phyloP scores from a whole-genome alignment of 2,888 invertebrate species.

The Coelogynopora nodosa region DNA sequence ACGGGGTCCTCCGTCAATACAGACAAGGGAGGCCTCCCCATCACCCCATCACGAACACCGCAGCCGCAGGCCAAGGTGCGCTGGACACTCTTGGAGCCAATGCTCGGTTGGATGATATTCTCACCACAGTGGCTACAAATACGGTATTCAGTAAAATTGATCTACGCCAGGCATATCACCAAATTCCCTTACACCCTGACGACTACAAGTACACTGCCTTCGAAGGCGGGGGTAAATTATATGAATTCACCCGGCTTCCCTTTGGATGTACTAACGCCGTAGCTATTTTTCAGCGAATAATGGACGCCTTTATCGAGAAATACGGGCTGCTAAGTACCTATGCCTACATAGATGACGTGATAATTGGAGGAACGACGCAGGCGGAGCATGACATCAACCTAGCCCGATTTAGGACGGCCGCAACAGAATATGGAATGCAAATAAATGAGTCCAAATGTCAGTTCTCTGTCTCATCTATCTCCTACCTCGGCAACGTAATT shows the following conservation, averaged over 20 bases:
- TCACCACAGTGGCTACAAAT: background rate
- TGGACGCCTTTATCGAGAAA: constrained; percentile 14
- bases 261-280: constrained; percentile 16
- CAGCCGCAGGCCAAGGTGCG: too few species aligned
- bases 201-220: constrained; percentile 17
- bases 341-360: constrained; percentile 17
- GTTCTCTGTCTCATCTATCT: background rate
- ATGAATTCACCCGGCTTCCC: constrained; percentile 10
- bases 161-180: background rate
- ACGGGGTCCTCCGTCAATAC: too few species aligned
- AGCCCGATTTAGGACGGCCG: background rate
- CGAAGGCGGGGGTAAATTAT: constrained; percentile 15
- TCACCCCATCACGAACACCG: too few species aligned
- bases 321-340: background rate
- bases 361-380: constrained; percentile 6
- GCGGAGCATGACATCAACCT: background rate
- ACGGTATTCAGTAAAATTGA: background rate
- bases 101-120: background rate
- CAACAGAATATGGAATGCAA: background rate
- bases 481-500: constrained; percentile 17
- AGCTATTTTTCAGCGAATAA: background rate
- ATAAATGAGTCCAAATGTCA: background rate
- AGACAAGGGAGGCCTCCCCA: too few species aligned
- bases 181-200: background rate
- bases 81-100: too few species aligned